Percentiles rank a stretch among this genome's conserved stretches.
phyloP scores from a whole-genome alignment of 1,140 invertebrate species.

The Bilobella aurantiaca region DNA sequence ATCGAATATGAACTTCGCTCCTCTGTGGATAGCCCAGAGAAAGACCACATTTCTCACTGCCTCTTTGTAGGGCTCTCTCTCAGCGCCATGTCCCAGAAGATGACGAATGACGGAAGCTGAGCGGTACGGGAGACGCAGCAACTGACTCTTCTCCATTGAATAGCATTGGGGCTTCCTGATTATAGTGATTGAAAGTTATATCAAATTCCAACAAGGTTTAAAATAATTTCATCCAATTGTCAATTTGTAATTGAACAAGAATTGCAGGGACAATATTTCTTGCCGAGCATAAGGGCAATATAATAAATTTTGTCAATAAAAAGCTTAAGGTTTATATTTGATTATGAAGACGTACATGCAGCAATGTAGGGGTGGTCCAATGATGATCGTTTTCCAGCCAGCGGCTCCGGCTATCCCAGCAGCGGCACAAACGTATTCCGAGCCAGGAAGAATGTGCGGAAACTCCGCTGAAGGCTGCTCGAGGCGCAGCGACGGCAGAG shows the following conservation, averaged over 20 bases:
- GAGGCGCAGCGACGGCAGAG: neutral
- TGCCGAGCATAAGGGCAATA: neutral
- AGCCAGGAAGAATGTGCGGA: constrained; percentile 17
- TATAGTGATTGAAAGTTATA: neutral
- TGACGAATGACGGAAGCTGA: constrained; percentile 25
- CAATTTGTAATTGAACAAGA: neutral
- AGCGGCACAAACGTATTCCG: constrained; percentile 30
- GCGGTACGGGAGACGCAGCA: constrained; percentile 29
- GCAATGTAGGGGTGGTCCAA: constrained; percentile 27
- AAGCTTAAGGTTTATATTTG: neutral
- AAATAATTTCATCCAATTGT: neutral
- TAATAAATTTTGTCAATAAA: neutral
- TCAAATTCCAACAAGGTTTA: neutral
- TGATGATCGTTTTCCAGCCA: constrained; percentile 34
- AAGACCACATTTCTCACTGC: constrained; percentile 30
- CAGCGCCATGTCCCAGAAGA: constrained; percentile 18
- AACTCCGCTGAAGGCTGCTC: neutral
- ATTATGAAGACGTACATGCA: constrained; percentile 23
- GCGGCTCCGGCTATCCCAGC: constrained; percentile 22
- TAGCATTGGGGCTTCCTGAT: constrained; percentile 30
- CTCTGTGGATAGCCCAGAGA: constrained; percentile 33
- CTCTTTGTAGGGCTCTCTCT: constrained; percentile 28
- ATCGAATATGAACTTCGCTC: constrained; percentile 33
- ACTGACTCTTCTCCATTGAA: constrained; percentile 24
- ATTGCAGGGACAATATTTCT: neutral